Evolutionary conservation across 2,888 invertebrate genomes (phyloP), one percentile per base, ranked within the genome.

Genomic region (Biston betularia): DNA sequence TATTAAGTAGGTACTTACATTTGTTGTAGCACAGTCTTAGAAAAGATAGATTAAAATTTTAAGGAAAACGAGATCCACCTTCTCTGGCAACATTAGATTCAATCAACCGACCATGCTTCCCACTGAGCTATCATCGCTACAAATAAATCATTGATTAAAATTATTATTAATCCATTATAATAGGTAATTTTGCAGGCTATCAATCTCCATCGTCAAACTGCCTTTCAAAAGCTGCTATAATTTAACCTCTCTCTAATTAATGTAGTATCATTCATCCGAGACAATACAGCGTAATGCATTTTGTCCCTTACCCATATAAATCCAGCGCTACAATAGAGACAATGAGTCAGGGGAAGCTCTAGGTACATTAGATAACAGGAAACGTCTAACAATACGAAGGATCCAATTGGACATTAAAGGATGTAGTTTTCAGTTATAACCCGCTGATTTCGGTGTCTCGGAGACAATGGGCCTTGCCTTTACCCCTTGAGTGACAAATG

Each of bases 401-500:
- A 65, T 69, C 70, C 71, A 72, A 66, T 72, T 65, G 61, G 69
- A 65, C 62, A 65, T 65, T 66, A 71, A 71, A 65, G 68, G 68
- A 68, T 68, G 69, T 68, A 64, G 66, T 68, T 66, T 68, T 55
- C 66, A 65, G 64, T 60, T 68, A 69, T 70, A 73, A 58, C 65
- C 68, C 65, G 65, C 65, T 71, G 71, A 72, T 74, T 72, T 72
- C 65, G 60, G 69, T 70, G 83, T 84, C 84, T 82, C 75, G 63
- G 68, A 83, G 86, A 91, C 91, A 91, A 91, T 88, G 77, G 85
- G 72, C 55, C 53, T 42, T 54, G 57, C 62, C 85, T 83, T 38
- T 86, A 82, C 81, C 85, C 88, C 84, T 87, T 87, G 85, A 88
- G 87, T 90, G 90, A 91, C 88, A 89, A 91, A 91, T 90, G 89